Evolutionary conservation across 1,140 invertebrate genomes (phyloP).

Genomic region (Lamellibrachia luymesi): DNA sequence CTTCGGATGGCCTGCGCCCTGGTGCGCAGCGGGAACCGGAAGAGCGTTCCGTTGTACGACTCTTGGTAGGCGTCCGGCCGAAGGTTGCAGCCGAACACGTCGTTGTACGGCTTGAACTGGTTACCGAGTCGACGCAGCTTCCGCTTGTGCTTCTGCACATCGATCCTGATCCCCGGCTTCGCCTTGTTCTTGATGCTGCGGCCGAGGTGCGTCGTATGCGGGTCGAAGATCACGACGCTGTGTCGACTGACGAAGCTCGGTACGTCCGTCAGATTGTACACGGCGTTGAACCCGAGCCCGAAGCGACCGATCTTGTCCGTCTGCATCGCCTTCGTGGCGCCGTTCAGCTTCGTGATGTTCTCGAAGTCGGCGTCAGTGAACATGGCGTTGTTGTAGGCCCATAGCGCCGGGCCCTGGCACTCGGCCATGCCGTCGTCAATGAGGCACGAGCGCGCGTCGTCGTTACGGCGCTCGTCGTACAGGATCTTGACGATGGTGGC

Average conservation of each 20-base stretch:
- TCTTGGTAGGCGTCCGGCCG: slow-evolving; percentile 19
- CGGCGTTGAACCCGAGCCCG: slow-evolving; percentile 51
- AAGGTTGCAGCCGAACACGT: slow-evolving; percentile 42
- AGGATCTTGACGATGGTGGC: slow-evolving; percentile 57
- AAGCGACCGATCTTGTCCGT: slow-evolving; percentile 47
- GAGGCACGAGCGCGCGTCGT: slow-evolving; percentile 33
- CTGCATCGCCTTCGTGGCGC: slow-evolving; percentile 43
- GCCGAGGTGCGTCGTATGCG: slow-evolving; percentile 43
- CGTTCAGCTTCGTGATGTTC: slow-evolving; percentile 43
- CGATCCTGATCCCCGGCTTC: slow-evolving; percentile 45
- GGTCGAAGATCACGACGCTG: slow-evolving; percentile 51
- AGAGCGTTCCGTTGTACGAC: slow-evolving; percentile 44
- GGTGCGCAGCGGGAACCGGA: slow-evolving; percentile 44
- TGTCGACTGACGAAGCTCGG: slow-evolving; percentile 48
- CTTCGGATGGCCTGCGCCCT: slow-evolving; percentile 39
- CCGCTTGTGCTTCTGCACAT: slow-evolving; percentile 34
- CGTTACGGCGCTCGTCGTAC: slow-evolving; percentile 41
- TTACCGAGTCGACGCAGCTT: slow-evolving; percentile 33
- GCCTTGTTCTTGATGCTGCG: slow-evolving; percentile 31
- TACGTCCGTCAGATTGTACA: slow-evolving; percentile 53
- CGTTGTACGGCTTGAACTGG: slow-evolving; percentile 46
- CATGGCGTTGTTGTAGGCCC: slow-evolving; percentile 40
- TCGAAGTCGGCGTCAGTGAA: slow-evolving; percentile 41
- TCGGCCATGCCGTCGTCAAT: slow-evolving; percentile 42
- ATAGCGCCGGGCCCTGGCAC: slow-evolving; percentile 39